Evolutionary conservation across 2,888 invertebrate species (phyloP).

Genomic region (Ectobius pallidus): DNA sequence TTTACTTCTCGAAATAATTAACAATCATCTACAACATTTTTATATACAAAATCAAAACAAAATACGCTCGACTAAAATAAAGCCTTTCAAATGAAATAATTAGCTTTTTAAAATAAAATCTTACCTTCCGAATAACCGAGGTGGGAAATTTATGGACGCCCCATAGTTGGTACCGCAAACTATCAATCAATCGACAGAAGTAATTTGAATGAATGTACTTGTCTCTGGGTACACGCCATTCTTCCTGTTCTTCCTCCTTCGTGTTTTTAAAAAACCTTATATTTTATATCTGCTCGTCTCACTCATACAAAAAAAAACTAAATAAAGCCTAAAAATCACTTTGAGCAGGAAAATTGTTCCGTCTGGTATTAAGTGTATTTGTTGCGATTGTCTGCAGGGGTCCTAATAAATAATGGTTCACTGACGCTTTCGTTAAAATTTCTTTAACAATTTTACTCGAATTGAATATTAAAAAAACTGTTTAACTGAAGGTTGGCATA

Average conservation of each 20-base stretch:
- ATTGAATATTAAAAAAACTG: too few species aligned
- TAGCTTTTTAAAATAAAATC: neutral
- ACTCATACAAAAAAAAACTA: neutral
- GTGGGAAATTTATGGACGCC: conserved; percentile 1
- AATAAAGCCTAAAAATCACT: neutral
- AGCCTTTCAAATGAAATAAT: conserved; percentile 10
- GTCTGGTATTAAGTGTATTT: neutral
- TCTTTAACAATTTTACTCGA: too few species aligned
- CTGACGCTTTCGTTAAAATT: too few species aligned
- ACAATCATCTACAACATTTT: conserved; percentile 4
- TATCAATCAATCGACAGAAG: conserved; percentile 7
- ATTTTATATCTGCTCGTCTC: too few species aligned
- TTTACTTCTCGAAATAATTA: conserved; percentile 3
- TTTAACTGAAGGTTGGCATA: too few species aligned
- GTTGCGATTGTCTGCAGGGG: neutral
- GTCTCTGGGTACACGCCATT: neutral
- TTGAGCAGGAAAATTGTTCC: neutral
- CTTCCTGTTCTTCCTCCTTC: conserved; percentile 7
- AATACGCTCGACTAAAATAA: neutral
- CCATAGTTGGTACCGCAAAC: neutral
- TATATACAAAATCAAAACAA: conserved; percentile 10
- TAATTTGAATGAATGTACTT: neutral
- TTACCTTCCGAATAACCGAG: conserved; percentile 15
- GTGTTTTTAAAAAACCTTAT: neutral
- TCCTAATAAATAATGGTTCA: neutral